Conservation (phyloP, 2,797 vertebrate genomes). For the Caiman crocodilus region DNA sequence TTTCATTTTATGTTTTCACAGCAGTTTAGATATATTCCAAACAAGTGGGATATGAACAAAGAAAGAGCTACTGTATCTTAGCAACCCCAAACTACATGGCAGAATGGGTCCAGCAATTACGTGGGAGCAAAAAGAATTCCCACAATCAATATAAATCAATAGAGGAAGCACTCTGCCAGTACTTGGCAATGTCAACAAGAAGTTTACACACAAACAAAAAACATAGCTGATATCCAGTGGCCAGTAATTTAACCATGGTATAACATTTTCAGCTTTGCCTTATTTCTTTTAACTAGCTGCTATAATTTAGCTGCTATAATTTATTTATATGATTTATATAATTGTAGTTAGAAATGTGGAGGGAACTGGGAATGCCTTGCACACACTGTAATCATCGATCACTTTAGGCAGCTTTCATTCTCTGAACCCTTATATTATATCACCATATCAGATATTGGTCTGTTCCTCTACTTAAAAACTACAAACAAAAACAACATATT, state of each 20-base stretch:
- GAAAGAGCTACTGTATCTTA: neutral
- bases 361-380: neutral
- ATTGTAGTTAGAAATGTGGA: neutral
- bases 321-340: too few species aligned
- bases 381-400: rapidly evolving
- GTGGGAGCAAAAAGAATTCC: neutral
- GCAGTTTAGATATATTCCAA: neutral
- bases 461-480: neutral
- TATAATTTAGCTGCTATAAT: neutral
- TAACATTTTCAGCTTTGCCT: neutral
- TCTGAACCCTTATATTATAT: neutral
- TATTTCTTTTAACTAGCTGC: neutral
- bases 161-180: neutral
- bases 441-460: rapidly evolving
- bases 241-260: neutral
- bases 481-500: neutral
- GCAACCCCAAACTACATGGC: neutral
- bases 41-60: neutral
- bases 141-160: neutral
- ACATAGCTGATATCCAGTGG: neutral
- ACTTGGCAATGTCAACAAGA: neutral
- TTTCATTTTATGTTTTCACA: neutral
- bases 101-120: neutral
- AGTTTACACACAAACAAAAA: neutral
- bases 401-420: neutral